phyloP scores from a whole-genome alignment of 2,797 vertebrate species.

The Perodicticus potto region DNA sequence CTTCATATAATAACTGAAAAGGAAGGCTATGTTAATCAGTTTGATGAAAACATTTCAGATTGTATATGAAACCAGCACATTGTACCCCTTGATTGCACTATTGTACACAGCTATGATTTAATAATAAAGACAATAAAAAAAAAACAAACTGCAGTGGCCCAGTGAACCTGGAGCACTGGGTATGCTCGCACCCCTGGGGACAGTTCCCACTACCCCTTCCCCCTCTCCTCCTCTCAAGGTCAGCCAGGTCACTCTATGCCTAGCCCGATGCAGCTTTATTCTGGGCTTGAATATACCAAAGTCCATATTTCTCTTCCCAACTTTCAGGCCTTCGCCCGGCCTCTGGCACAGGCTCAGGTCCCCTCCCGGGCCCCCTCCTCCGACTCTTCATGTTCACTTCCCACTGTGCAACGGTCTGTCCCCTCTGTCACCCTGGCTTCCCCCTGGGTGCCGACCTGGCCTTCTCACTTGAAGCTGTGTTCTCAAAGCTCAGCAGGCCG shows the following conservation, averaged over 20 bases:
- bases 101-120: too few species aligned
- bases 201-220: accelerated
- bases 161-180: neutral
- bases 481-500: neutral
- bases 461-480: neutral
- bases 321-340: neutral
- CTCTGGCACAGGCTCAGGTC: neutral
- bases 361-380: neutral
- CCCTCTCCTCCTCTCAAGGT: neutral
- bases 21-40: too few species aligned
- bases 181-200: accelerated
- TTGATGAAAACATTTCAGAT: too few species aligned
- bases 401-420: accelerated
- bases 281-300: neutral
- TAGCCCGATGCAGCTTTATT: neutral
- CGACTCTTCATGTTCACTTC: neutral
- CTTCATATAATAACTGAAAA: too few species aligned
- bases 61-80: too few species aligned
- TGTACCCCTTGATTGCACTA: too few species aligned
- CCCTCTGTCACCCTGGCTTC: neutral
- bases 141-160: neutral
- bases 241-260: neutral
- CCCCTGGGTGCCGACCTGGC: neutral
- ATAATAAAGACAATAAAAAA: too few species aligned
- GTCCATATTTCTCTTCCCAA: neutral